These are phyloP conservation scores for Nematostella vectensis DNA, from an alignment of 92 coral and sea anemone species.

Conservation along the genomic window DNA sequence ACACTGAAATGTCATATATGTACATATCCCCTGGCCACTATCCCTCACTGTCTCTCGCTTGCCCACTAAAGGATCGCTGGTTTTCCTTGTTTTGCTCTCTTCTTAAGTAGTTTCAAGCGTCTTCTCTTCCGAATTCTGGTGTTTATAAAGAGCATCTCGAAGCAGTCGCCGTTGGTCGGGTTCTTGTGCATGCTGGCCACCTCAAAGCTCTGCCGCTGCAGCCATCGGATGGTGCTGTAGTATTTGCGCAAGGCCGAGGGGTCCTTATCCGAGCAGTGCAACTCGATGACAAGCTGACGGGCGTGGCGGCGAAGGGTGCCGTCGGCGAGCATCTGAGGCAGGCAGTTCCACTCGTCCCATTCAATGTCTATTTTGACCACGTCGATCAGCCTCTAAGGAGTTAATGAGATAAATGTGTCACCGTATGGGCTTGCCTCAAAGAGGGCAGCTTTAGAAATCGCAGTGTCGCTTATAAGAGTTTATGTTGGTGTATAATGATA, in stretches of 20 bases:
- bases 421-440: too few species aligned
- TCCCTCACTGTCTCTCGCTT: too few species aligned
- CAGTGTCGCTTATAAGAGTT: too few species aligned
- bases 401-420: too few species aligned
- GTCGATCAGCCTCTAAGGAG: constrained; percentile 49
- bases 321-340: constrained; percentile 77
- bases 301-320: constrained; percentile 62
- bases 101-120: not conserved
- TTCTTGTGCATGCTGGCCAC: constrained; percentile 60
- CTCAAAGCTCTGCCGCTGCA: constrained; percentile 71
- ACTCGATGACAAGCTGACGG: constrained; percentile 67
- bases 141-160: constrained; percentile 78
- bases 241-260: constrained; percentile 41
- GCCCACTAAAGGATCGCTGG: too few species aligned
- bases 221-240: constrained; percentile 68
- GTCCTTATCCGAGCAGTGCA: constrained; percentile 34
- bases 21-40: too few species aligned
- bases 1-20: too few species aligned
- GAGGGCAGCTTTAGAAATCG: too few species aligned
- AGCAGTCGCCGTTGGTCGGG: constrained; percentile 59
- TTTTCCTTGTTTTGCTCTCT: too few species aligned
- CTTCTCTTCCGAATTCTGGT: constrained; percentile 38
- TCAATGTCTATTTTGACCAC: constrained; percentile 86
- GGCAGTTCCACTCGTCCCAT: constrained; percentile 80
- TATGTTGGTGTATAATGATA: not conserved